A percentile compares a stretch with the other conserved stretches of the same genome.
These are phyloP conservation scores for Platichthys stellatus DNA, from an alignment of 2,113 vertebrate species.

Conservation along the genomic window DNA sequence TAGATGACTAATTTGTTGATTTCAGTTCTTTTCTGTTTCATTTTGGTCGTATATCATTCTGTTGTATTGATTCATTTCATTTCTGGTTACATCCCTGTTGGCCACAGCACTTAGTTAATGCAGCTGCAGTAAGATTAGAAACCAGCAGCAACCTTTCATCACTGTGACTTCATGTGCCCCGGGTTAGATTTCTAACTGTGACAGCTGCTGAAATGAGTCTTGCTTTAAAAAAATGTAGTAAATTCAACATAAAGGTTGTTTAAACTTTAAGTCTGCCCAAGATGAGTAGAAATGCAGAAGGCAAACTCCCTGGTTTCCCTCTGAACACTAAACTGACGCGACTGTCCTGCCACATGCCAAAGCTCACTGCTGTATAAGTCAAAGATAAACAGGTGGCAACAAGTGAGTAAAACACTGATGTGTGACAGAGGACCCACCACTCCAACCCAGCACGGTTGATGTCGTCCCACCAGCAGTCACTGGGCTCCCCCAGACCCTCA, in stretches of 20 bases:
- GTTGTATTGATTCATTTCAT: neutral
- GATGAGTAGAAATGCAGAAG: neutral
- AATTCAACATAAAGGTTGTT: neutral
- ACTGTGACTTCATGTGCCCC: neutral
- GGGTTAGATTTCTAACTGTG: neutral
- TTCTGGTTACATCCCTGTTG: slow-evolving; percentile 3
- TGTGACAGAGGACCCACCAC: slow-evolving; percentile 85
- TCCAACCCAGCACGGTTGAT: slow-evolving; percentile 91
- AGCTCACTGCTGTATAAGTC: slow-evolving; percentile 11
- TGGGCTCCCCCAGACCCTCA: slow-evolving; percentile 87
- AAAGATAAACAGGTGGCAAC: slow-evolving; percentile 17
- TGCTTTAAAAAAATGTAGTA: neutral
- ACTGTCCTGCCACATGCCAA: neutral
- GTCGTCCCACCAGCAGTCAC: slow-evolving; percentile 99
- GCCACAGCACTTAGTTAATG: neutral
- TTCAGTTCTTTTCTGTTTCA: neutral
- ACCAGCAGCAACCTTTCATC: neutral
- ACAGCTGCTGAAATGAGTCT: neutral
- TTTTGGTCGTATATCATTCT: neutral
- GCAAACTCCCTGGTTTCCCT: neutral
- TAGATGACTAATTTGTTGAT: neutral
- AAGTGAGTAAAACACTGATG: neutral
- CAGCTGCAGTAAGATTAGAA: slow-evolving; percentile 4
- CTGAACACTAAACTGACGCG: slow-evolving; percentile 1
- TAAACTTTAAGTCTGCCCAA: neutral